Conservation (phyloP, 2,888 invertebrate species). For the Spicauda simplicius region DNA sequence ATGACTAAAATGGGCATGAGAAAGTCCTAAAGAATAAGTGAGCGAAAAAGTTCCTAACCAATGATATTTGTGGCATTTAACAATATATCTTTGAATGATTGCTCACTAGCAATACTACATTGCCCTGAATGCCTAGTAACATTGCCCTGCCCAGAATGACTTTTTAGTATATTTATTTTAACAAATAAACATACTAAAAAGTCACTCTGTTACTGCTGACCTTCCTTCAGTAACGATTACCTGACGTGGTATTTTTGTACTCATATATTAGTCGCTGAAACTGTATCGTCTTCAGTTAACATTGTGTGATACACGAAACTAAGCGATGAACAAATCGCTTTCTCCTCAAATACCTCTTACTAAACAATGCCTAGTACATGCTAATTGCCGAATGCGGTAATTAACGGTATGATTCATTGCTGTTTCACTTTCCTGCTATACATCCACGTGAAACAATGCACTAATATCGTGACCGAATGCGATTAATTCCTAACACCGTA, state of each 20-base stretch:
- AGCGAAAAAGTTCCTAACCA: too few species aligned
- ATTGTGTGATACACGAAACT: conserved; percentile 4
- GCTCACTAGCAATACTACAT: too few species aligned
- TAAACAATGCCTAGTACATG: conserved; percentile 25
- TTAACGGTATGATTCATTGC: conserved; percentile 34
- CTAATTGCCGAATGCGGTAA: conserved; percentile 28
- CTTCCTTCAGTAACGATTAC: too few species aligned
- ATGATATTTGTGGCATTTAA: too few species aligned
- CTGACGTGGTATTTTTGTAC: neutral
- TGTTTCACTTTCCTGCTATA: conserved; percentile 31
- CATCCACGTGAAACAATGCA: conserved; percentile 27
- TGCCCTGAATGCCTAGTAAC: too few species aligned
- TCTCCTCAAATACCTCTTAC: conserved; percentile 25
- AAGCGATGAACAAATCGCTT: conserved; percentile 17
- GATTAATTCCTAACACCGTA: conserved; percentile 49
- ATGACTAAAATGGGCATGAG: too few species aligned
- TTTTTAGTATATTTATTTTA: too few species aligned
- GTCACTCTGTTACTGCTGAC: too few species aligned
- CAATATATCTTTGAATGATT: too few species aligned
- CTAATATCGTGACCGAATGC: conserved; percentile 50
- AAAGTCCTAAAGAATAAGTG: too few species aligned
- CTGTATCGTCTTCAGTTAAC: neutral
- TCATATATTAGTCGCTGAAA: neutral
- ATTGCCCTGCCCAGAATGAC: too few species aligned
- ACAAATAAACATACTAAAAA: too few species aligned